Evolutionary conservation across 2,113 vertebrate species (phyloP).

Genomic region (Gobiocypris rarus): DNA sequence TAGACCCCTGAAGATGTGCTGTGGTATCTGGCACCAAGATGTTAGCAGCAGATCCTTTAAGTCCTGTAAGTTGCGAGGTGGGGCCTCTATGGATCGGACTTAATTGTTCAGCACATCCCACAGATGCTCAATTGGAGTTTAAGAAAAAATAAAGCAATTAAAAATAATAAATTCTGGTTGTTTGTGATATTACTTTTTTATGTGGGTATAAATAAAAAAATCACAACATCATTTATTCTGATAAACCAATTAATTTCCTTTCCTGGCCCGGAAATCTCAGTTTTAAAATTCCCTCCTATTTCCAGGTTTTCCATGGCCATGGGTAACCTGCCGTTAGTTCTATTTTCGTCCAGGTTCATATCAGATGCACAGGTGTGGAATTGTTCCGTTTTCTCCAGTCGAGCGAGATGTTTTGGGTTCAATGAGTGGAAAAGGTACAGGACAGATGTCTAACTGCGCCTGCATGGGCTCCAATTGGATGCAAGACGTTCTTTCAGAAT

Average conservation of each 20-base stretch:
- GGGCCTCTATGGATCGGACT: too few species aligned
- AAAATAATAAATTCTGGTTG: too few species aligned
- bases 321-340: background rate
- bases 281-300: background rate
- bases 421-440: background rate
- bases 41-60: too few species aligned
- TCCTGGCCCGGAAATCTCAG: background rate
- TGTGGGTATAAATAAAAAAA: background rate
- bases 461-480: background rate
- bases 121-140: too few species aligned
- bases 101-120: too few species aligned
- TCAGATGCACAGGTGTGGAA: background rate
- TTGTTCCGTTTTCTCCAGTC: background rate
- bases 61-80: too few species aligned
- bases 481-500: background rate
- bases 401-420: constrained; percentile 26
- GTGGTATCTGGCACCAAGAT: too few species aligned
- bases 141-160: too few species aligned
- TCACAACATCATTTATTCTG: background rate
- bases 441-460: constrained; percentile 41
- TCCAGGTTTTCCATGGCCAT: background rate
- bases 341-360: background rate
- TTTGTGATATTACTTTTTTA: too few species aligned
- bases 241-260: background rate
- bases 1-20: too few species aligned